A percentile compares a stretch with the other conserved stretches of the same genome.
These are phyloP conservation scores for Theretra japonica DNA, from an alignment of 2,888 invertebrate species.

Conservation along the genomic window DNA sequence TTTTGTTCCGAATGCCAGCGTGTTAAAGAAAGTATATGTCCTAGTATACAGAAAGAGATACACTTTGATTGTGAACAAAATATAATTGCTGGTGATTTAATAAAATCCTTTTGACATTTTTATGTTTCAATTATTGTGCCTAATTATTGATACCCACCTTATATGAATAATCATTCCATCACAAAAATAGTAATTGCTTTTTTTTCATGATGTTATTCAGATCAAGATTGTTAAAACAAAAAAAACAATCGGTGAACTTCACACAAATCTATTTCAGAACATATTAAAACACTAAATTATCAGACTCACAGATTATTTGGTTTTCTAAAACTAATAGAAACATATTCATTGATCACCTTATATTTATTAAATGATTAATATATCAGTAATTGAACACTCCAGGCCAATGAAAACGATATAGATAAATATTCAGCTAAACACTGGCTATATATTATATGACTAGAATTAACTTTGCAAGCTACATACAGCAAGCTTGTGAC, in stretches of 20 bases:
- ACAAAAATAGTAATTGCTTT: too few species aligned
- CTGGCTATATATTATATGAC: conserved; percentile 45
- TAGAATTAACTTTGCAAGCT: conserved; percentile 54
- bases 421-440: conserved; percentile 30
- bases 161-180: too few species aligned
- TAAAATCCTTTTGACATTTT: neutral
- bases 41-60: neutral
- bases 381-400: conserved; percentile 61
- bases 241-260: neutral
- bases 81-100: neutral
- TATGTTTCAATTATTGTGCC: too few species aligned
- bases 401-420: conserved; percentile 46
- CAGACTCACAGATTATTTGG: conserved; percentile 35
- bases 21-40: neutral
- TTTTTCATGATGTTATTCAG: too few species aligned
- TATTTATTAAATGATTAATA: conserved; percentile 37
- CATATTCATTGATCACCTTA: conserved; percentile 27
- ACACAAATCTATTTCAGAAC: conserved; percentile 23
- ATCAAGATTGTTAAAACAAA: too few species aligned
- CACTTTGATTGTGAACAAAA: neutral
- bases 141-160: too few species aligned
- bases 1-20: too few species aligned
- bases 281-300: conserved; percentile 35
- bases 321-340: conserved; percentile 33
- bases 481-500: conserved; percentile 56